Conservation (phyloP, 2,797 vertebrate genomes). For the Trematomus bernacchii region DNA sequence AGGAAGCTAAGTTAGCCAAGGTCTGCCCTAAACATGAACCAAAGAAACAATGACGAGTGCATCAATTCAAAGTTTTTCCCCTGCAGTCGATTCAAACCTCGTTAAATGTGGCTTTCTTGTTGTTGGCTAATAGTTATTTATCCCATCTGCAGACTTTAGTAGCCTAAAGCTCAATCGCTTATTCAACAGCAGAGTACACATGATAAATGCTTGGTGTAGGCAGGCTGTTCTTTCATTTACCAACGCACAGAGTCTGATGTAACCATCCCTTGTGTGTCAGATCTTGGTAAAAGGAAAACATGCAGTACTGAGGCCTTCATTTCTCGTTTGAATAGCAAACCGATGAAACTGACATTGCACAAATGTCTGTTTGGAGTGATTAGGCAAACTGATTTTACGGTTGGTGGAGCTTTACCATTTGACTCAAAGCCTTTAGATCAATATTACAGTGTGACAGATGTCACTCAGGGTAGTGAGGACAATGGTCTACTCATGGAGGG, state of each 20-base stretch:
- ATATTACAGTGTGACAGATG: constrained; percentile 15
- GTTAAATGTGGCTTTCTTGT: constrained; percentile 8
- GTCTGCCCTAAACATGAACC: constrained; percentile 4
- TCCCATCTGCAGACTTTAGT: constrained; percentile 25
- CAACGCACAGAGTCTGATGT: constrained; percentile 47
- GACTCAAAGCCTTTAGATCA: constrained; percentile 24
- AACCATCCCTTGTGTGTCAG: constrained; percentile 53
- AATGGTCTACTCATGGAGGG: constrained; percentile 1
- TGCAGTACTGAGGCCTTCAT: constrained; percentile 17
- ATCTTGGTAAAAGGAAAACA: constrained; percentile 50
- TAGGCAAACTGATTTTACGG: background rate
- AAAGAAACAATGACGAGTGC: constrained; percentile 1
- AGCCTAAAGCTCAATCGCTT: constrained; percentile 47
- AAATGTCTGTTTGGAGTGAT: constrained; percentile 19
- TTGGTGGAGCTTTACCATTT: constrained; percentile 2
- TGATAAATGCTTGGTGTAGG: constrained; percentile 47
- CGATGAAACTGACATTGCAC: constrained; percentile 15
- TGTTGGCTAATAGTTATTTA: constrained; percentile 28
- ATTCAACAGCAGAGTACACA: constrained; percentile 57
- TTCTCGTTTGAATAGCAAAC: constrained; percentile 18
- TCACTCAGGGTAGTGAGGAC: constrained; percentile 9
- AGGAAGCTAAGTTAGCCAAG: background rate
- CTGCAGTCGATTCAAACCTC: constrained; percentile 6
- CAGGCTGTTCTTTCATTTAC: constrained; percentile 52
- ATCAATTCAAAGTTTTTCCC: background rate